Evolutionary conservation across 1,140 invertebrate genomes (phyloP).

Genomic region (Elymnias hypermnestra): DNA sequence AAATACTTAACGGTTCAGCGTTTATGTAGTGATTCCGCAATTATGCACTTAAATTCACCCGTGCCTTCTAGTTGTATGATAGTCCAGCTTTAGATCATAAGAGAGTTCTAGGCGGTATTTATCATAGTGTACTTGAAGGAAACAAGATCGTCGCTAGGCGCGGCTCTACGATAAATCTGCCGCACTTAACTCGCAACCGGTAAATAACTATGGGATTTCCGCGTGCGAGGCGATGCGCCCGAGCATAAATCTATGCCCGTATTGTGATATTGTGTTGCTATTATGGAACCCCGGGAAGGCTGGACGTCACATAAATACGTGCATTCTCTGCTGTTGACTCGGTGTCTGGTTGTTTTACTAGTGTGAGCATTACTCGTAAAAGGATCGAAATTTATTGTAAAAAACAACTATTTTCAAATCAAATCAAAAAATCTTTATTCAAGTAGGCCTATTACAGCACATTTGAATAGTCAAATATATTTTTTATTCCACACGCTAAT

Average conservation of each 20-base stretch:
- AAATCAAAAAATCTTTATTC: no score
- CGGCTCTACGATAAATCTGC: conserved; percentile 67
- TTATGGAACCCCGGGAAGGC: conserved; percentile 54
- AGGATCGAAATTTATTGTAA: no score
- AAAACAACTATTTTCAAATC: no score
- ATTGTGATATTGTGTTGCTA: conserved; percentile 76
- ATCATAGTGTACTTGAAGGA: conserved; percentile 47
- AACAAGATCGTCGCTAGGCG: conserved; percentile 60
- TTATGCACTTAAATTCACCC: conserved; percentile 39
- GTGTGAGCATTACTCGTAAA: not conserved
- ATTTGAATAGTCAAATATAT: no score
- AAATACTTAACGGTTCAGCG: conserved; percentile 18
- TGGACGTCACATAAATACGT: conserved; percentile 64
- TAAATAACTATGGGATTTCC: conserved; percentile 76
- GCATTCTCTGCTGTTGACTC: conserved; percentile 33
- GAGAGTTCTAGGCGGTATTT: conserved; percentile 33
- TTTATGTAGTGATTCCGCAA: conserved; percentile 29
- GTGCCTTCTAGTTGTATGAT: conserved; percentile 35
- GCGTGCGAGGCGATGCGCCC: conserved; percentile 66
- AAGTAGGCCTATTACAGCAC: no score
- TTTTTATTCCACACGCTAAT: no score
- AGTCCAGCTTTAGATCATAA: conserved; percentile 26
- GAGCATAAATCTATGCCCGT: conserved; percentile 72
- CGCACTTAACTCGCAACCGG: conserved; percentile 72
- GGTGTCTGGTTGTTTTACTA: conserved; percentile 15